These are phyloP conservation scores for Clamator glandarius DNA, from an alignment of 2,797 vertebrate species.

Conservation along the genomic window DNA sequence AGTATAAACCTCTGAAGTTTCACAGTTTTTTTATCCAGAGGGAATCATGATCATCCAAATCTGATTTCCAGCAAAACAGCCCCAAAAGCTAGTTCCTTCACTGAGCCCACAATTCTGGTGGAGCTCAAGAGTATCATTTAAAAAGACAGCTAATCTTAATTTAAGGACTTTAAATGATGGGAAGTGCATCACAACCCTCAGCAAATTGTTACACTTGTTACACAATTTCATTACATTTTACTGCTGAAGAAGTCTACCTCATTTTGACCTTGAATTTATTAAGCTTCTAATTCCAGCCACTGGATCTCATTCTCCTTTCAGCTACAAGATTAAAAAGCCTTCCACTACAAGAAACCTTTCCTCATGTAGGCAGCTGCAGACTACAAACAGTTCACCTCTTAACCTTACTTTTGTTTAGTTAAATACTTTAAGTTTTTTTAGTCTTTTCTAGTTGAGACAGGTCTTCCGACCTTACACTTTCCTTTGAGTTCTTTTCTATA, in stretches of 20 bases:
- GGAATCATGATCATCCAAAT: not conserved
- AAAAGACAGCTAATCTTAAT: not conserved
- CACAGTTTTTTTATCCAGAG: not conserved
- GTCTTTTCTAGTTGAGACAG: not conserved
- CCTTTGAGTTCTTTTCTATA: slow-evolving; percentile 1
- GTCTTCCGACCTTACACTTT: not conserved
- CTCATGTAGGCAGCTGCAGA: not conserved
- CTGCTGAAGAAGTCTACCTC: not conserved
- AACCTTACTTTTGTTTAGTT: slow-evolving; percentile 33
- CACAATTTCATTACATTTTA: slow-evolving; percentile 18
- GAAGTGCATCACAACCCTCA: not conserved
- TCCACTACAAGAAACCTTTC: not conserved
- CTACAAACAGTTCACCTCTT: slow-evolving; percentile 25
- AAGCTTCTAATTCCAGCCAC: not conserved
- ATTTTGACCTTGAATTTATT: slow-evolving; percentile 29
- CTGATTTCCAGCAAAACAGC: not conserved
- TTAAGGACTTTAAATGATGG: not conserved
- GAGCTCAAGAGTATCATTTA: not conserved
- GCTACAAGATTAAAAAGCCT: slow-evolving; percentile 12
- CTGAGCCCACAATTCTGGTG: not conserved
- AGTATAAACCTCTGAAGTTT: not conserved
- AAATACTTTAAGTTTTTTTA: not conserved
- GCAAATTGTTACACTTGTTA: not conserved
- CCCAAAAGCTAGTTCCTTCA: not conserved
- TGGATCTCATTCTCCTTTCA: not conserved